Base-by-base conservation (phyloP, 1,140 invertebrate species). In the Pseudobourletiella spinata region DNA sequence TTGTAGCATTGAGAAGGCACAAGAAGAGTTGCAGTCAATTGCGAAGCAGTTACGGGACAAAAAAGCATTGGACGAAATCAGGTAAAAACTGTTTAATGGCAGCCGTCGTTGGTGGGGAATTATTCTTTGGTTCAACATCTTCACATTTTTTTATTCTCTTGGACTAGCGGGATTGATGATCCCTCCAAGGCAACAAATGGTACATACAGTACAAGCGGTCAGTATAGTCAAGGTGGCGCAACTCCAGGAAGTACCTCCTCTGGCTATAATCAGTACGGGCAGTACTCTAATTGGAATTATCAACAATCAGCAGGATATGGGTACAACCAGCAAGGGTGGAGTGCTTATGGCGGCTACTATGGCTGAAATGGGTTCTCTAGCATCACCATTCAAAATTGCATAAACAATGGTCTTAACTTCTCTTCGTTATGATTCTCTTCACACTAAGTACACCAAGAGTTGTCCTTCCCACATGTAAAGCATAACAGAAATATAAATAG, bases 11-110 rank as follows among this genome's bases (percentile, higher is more conserved):
- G 79, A 84, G 58, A 82, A 82, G 59, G 84, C 84, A 0, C 81
- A 84, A 59, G 81, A 85, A 28, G 80, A 83, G 22, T 82, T 85
- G 48, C 83, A 85, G 63, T 85, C 78, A 74, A 81, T 71, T 69
- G 76, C 78, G 8, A 80, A 80, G 68, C 76, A 78, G 35, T 80
- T 69, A n/a, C 54, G 81, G 59, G 80, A 82, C 46, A 82, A 83
- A 75, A 79, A 76, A 30, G 77, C 81, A 2, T 32, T 32, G 11
- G 52, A 50, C 14, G 60, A 58, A n/a, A 64, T 48, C 32, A 29
- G 22, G 55, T 67, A 52, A 20, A 30, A 59, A 39, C 32, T 39
- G n/a, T n/a, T 39, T 39, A 39, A 39, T 39, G 8, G 32, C n/a
- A 59, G 30, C 29, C 56, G 35, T 54, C 35, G 57, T 30, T 81